A percentile compares a stretch with the other conserved stretches of the same genome.
Conservation (phyloP, 2,888 invertebrate species). For the Tholera decimalis region DNA sequence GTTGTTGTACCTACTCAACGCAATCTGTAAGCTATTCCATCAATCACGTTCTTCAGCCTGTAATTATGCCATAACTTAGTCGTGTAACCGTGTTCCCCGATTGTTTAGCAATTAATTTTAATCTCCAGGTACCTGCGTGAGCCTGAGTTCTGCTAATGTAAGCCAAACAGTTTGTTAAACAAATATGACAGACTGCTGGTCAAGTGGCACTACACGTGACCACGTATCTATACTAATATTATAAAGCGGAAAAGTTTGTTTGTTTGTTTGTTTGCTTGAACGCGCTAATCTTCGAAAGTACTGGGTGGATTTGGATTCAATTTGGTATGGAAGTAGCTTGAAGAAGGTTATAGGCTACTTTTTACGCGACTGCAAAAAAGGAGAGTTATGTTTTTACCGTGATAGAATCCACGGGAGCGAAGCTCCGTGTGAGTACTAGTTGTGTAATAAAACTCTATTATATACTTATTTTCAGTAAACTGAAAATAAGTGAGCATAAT, state of each 20-base stretch:
- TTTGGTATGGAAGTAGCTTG: no score
- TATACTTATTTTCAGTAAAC: slow-evolving; percentile 8
- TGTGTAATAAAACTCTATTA: slow-evolving; percentile 11
- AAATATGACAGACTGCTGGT: slow-evolving; percentile 47
- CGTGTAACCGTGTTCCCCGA: slow-evolving; percentile 53
- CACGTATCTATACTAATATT: no score
- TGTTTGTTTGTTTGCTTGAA: no score
- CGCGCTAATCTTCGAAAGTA: no score
- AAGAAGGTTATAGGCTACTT: no score
- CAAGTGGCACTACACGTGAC: slow-evolving; percentile 11
- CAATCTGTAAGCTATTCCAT: slow-evolving; percentile 43
- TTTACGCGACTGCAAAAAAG: no score
- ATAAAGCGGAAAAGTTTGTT: no score
- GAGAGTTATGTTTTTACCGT: no score
- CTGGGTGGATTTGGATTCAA: no score
- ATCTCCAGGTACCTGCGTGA: slow-evolving; percentile 39
- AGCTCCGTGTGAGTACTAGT: no score
- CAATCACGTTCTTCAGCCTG: slow-evolving; percentile 53
- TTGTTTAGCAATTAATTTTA: slow-evolving; percentile 65
- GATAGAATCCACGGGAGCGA: no score
- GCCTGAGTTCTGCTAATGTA: slow-evolving; percentile 15
- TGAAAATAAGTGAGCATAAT: slow-evolving; percentile 5
- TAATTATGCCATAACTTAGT: slow-evolving; percentile 63
- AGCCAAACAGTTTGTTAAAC: slow-evolving; percentile 35
- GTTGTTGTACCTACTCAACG: slow-evolving; percentile 33